Evolutionary conservation across 1,140 invertebrate species (phyloP).

Genomic region (Stegodyphus dumicola): DNA sequence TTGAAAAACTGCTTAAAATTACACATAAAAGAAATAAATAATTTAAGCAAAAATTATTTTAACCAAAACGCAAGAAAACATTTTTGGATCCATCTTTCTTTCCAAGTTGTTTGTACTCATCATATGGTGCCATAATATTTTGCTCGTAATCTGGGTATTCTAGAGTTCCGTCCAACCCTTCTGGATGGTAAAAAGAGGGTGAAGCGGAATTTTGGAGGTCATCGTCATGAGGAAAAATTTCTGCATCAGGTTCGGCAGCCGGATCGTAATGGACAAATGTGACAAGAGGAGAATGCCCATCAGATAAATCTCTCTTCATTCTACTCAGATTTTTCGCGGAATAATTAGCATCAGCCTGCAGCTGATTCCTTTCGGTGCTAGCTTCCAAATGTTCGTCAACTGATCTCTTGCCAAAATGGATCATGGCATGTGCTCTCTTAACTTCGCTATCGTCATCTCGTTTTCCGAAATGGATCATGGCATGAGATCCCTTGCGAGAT

Average conservation of each 20-base stretch:
- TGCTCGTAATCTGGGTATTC: conserved; percentile 1
- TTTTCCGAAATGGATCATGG: conserved; percentile 53
- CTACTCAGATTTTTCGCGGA: background rate
- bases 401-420: conserved; percentile 51
- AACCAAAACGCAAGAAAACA: conserved; percentile 51
- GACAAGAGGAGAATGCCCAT: background rate
- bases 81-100: conserved; percentile 44
- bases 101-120: background rate
- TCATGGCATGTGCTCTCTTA: conserved; percentile 33
- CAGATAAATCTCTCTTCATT: conserved; percentile 10
- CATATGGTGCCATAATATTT: background rate
- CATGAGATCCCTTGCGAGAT: conserved; percentile 25
- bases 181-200: background rate
- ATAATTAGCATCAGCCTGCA: background rate
- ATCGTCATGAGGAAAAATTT: background rate
- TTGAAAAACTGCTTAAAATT: conserved; percentile 1
- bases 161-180: background rate
- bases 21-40: background rate
- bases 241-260: conserved; percentile 1
- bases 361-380: background rate
- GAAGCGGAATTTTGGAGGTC: too few relatives aligned
- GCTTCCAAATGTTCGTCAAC: background rate
- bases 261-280: background rate
- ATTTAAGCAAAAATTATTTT: conserved; percentile 2
- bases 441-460: conserved; percentile 19